Conservation (phyloP, 2,888 invertebrate species). For the Mongoloraphidia duomilia region DNA sequence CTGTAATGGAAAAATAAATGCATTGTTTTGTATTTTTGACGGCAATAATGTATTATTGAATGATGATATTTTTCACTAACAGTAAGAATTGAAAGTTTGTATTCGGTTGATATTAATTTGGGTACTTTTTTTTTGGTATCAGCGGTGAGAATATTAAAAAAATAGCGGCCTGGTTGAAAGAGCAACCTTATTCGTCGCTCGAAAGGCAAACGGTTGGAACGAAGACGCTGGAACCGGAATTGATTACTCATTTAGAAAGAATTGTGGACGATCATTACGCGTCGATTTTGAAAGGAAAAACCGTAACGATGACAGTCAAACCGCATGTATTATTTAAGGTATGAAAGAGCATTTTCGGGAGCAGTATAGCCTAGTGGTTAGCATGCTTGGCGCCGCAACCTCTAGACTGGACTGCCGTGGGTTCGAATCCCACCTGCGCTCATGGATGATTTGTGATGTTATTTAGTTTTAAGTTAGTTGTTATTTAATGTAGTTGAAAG, state of each 20-base stretch:
- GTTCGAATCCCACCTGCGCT: too few species aligned
- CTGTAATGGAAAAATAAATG: too few species aligned
- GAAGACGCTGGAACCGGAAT: conserved; percentile 52
- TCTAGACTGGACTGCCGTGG: too few species aligned
- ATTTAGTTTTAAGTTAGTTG: too few species aligned
- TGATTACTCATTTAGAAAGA: conserved; percentile 37
- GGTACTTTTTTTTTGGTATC: conserved; percentile 13
- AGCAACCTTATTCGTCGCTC: conserved; percentile 45
- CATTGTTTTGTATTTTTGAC: too few species aligned
- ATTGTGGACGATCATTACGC: conserved; percentile 27
- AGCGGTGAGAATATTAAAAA: conserved; percentile 37
- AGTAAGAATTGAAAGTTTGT: not conserved
- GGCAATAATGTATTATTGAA: not conserved
- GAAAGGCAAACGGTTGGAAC: conserved; percentile 55
- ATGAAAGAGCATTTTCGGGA: conserved; percentile 8
- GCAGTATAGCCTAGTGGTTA: too few species aligned
- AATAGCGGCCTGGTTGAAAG: conserved; percentile 52
- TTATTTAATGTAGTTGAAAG: too few species aligned
- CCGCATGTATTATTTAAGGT: conserved; percentile 64
- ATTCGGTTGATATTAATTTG: not conserved
- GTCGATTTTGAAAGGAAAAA: conserved; percentile 27
- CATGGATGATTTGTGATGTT: too few species aligned
- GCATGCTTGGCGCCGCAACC: not conserved
- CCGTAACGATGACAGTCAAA: conserved; percentile 59
- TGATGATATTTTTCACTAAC: not conserved